phyloP scores from a whole-genome alignment of 2,797 vertebrate genomes.

The Dryobates pubescens region DNA sequence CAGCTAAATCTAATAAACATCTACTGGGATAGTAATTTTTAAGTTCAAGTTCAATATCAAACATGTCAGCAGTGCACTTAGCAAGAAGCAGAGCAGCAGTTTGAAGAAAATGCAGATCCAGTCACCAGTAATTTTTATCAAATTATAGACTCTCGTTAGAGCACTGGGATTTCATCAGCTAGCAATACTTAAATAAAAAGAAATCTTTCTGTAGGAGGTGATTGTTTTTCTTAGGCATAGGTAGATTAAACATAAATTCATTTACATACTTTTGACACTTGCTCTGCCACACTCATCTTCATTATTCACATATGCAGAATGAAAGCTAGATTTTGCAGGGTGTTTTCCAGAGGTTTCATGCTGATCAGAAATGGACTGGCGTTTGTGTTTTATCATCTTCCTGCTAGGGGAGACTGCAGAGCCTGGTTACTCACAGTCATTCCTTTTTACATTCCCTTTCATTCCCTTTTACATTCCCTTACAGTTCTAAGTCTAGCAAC shows the following conservation, averaged over 20 bases:
- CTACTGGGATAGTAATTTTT: slow-evolving; percentile 72
- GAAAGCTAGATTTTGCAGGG: not conserved
- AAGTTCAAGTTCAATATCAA: slow-evolving; percentile 75
- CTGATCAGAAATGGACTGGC: not conserved
- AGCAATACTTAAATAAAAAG: slow-evolving; percentile 36
- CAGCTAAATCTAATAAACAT: slow-evolving; percentile 75
- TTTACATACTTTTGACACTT: slow-evolving; percentile 8
- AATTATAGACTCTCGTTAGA: slow-evolving; percentile 59
- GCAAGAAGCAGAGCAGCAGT: slow-evolving; percentile 55
- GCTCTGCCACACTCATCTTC: not conserved
- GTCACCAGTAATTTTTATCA: slow-evolving; percentile 58
- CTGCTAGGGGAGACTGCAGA: no score
- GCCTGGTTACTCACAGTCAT: no score
- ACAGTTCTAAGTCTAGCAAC: no score
- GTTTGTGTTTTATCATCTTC: not conserved
- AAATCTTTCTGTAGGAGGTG: slow-evolving; percentile 21
- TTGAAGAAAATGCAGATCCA: slow-evolving; percentile 66
- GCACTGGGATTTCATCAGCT: slow-evolving; percentile 59
- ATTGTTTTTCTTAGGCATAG: slow-evolving; percentile 32
- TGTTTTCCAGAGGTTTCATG: slow-evolving; percentile 9
- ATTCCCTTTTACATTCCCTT: no score
- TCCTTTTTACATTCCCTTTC: no score
- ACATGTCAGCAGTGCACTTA: slow-evolving; percentile 72
- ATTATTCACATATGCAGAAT: slow-evolving; percentile 10
- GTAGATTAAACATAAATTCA: slow-evolving; percentile 46